Base-by-base conservation (phyloP, 2,113 vertebrate genomes). In the Aplodontia rufa region DNA sequence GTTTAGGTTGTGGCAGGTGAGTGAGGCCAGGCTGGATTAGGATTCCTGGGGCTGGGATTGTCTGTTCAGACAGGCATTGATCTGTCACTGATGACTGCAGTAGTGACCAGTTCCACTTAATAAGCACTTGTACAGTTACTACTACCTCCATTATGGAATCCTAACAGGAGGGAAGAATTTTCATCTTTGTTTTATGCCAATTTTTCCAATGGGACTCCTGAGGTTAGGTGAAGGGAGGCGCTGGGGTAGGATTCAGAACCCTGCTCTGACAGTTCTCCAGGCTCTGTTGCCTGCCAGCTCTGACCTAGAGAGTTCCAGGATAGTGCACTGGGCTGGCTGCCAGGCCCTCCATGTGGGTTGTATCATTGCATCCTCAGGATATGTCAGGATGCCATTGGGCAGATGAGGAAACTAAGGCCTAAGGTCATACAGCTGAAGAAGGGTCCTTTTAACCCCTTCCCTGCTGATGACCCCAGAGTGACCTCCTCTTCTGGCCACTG, bases 111-210 rank as follows among this genome's bases (percentile, higher is more conserved):
- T 78, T 47, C 45, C 1, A 5, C 28, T 74, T 9, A 11, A 6
- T 22, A 16, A 69, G 30, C n/a, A 13, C 75, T n/a, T 68, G 35
- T 68, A 19, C 64, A 68, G 6, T 28, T 17, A 11, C 74, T 1
- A 0, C 16, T 26, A 4, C 68, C 40, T 24, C 6, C 1, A 1
- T 62, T 32, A 20, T 0, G 6, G 82, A 13, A 26, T 45, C 26
- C 6, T 87, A 49, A 3, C 2, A 1, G 6, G 55, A 88, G 37
- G n/a, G 53, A 32, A 42, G 40, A 4, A 14, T 24, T 60, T 60
- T 17, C 40, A 40, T n/a, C n/a, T 40, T 42, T 13, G 8, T 30
- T 64, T 88, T 12, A 35, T 66, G 28, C 55, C 62, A 20, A 1
- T 40, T 68, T 82, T 76, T 60, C 51, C 53, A 64, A 35, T 22